Evolutionary conservation across 2,113 vertebrate species (phyloP), one percentile per base, ranked within the genome.

Genomic region (Clarias gariepinus): DNA sequence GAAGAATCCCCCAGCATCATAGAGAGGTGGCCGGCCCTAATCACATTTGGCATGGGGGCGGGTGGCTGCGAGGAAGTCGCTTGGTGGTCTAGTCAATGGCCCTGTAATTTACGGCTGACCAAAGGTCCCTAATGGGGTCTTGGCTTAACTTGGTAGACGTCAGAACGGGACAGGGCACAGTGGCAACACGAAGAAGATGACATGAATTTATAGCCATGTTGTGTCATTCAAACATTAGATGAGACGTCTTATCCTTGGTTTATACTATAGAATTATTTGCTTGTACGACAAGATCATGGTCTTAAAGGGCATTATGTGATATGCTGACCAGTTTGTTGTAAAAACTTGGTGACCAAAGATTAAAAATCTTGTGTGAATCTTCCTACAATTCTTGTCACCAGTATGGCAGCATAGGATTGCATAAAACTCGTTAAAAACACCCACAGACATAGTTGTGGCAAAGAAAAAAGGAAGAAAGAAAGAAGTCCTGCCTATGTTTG

Each of bases 1-100:
- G 77, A 77, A 86, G 86, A 90, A 91, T 91, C 89, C 87, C 81
- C 87, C 83, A 83, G 63, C 89, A 90, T 89, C 91, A 92, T 90
- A 92, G 91, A 93, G 93, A 91, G 92, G 82, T 81, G 90, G 89
- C 52, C 89, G 87, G 92, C 89, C 71, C 86, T 87, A 81, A 90
- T 92, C 92, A 89, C 87, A 89, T 91, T 85, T 85, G 80, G 86
- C 58, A 84, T 68, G 85, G 84, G 89, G 83, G 63, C 63, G 85
- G 89, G 90, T 90, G 87, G 91, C 85, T 79, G 63, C 71, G 87
- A n/a, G 87, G 90, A 91, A 92, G 93, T 86, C 33, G 23, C 88
- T 92, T 92, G 93, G 93, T 92, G 92, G 92, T 93, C 89, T 41
- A 87, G 84, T 92, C 88, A 91, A 90, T 92, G 92, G 93, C 91